Percentiles rank a stretch among this genome's conserved stretches.
Evolutionary conservation across 2,888 invertebrate species (phyloP).

Genomic region (Drosophila kokeensis): DNA sequence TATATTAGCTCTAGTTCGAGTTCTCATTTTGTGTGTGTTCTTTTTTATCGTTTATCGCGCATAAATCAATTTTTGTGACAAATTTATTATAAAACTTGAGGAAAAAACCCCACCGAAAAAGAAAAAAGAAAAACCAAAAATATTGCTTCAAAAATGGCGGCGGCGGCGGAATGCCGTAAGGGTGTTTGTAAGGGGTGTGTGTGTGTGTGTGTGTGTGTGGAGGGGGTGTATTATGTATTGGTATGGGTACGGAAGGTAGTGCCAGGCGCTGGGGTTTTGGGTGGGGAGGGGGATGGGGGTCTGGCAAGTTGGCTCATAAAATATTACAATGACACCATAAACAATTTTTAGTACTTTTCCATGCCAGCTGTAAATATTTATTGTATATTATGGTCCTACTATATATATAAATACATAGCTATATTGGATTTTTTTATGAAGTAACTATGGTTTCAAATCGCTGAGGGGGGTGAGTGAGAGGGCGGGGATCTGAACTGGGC

Average conservation of each 20-base stretch:
- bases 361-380: conserved; percentile 77
- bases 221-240: conserved; percentile 13
- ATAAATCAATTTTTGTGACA: conserved; percentile 83
- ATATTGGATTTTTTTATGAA: conserved; percentile 74
- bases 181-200: conserved; percentile 29
- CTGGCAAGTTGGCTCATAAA: conserved; percentile 67
- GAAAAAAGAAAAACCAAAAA: conserved; percentile 36
- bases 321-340: conserved; percentile 82
- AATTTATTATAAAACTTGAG: conserved; percentile 80
- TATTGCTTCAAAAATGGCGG: conserved; percentile 57
- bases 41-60: conserved; percentile 79
- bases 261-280: conserved; percentile 55
- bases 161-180: conserved; percentile 35
- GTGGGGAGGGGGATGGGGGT: conserved; percentile 3
- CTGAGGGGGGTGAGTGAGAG: neutral
- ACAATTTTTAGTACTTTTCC: conserved; percentile 74
- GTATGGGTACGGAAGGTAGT: conserved; percentile 45
- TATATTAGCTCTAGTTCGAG: conserved; percentile 63
- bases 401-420: conserved; percentile 38
- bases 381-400: conserved; percentile 53
- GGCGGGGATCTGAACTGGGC: neutral
- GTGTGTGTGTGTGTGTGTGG: conserved; percentile 5
- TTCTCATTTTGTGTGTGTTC: conserved; percentile 32
- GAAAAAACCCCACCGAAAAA: conserved; percentile 7
- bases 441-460: conserved; percentile 71